Evolutionary conservation across 2,113 vertebrate genomes (phyloP), one percentile per base, ranked within the genome.

Genomic region (Takifugu flavidus): DNA sequence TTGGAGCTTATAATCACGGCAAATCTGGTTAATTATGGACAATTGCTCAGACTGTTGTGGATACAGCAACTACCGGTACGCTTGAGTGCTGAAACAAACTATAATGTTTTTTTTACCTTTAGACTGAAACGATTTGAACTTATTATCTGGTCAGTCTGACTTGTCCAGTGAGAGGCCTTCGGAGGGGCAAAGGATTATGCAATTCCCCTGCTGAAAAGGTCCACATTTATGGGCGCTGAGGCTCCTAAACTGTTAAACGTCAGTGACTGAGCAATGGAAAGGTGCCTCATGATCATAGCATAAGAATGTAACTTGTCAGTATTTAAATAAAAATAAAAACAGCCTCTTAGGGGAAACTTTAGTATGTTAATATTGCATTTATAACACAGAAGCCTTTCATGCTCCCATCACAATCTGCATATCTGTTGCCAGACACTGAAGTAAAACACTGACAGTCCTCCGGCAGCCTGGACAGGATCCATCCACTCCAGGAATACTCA

Each of bases 111-210:
- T 20, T 20, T 20, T 20, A 20, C 20, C 11, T 62, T 56, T 27
- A 43, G 6, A 43, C 27, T 53, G 45, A 46, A 59, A 7, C 59
- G 53, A 65, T 46, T 66, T 47, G 58, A 50, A n/a, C 45, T 57
- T 39, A 55, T 66, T 65, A 76, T 76, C 64, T 69, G 49, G 31
- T 70, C 52, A 50, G 51, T 20, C 70, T 74, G 55, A 56, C 62
- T 25, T 28, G 69, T 56, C 59, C 53, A 65, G 56, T 46, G 13
- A 60, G 49, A 72, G 60, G 50, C 59, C 72, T 63, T 51, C 56
- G 25, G 46, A 72, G 49, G 70, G 60, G 63, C 46, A 75, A 65
- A 72, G 13, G 7, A 58, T 83, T 83, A 84, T 67, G 67, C 67
- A 87, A 87, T 62, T 67, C 65, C 61, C 56, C 10, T 3, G 68